Base-by-base conservation (phyloP, 2,113 vertebrate genomes). In the Nanorana parkeri region DNA sequence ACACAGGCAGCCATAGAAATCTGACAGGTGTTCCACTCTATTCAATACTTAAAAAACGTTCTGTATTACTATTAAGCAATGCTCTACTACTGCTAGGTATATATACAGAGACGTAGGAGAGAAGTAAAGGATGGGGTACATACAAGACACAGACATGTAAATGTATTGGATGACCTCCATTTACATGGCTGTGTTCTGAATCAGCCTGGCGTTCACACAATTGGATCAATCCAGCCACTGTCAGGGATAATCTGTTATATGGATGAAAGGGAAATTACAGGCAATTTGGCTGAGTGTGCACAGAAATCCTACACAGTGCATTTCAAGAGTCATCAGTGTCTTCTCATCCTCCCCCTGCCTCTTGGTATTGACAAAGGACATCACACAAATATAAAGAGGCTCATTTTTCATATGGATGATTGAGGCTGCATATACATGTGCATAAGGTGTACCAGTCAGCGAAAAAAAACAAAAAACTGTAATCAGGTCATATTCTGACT, bases 241-340 rank as follows among this genome's bases (percentile, higher is more conserved):
- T 74, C 54, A 74, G 32, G 55, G 11, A 74, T 32, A 60, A 60
- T 28, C 54, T 74, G 24, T 74, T 60, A 74, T 36, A 74, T 58
- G 28, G 71, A 58, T 74, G 20, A 61, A 21, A 58, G 36, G 71
- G 54, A 74, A 74, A 74, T 74, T 58, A 74, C 20, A 74, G 71
- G 71, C 55, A 74, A 74, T 74, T 74, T 74, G 71, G 32, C 23
- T 74, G 20, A 74, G 60, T 60, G 71, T 32, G 28, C 71, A 60
- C 1, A 74, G 54, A 29, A 74, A 74, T 74, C 71, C 71, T 74
- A 74, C 71, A 60, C 55, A 36, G 56, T 60, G 36, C 71, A 74
- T 36, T 74, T 74, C 17, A 23, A 36, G 54, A 60, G 71, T 60
- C 71, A 60, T 74, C 71, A 23, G 54, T 74, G 71, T 60, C 71